Base-by-base conservation (phyloP, 2,113 vertebrate genomes). In the Malurus alboscapulatus region DNA sequence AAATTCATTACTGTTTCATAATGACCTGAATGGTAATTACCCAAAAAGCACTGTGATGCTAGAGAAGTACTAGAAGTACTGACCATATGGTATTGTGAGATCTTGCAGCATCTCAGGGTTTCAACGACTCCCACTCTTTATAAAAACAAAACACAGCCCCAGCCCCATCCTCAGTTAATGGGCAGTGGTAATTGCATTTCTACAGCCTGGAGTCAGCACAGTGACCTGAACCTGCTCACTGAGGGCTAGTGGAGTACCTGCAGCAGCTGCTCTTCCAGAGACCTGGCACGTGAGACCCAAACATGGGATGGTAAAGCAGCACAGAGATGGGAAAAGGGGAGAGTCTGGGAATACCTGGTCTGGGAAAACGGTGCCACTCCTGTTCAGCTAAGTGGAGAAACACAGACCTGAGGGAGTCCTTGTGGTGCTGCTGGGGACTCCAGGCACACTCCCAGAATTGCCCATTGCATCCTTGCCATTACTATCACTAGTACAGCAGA, bases 201-300 rank as follows among this genome's bases (percentile, higher is more conserved):
- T 61, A 1, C 1, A 54, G 34, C 38, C 40, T 71, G 55, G 47
- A 79, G 42, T 53, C 66, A 79, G 67, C 61, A 78, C 26, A 65
- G n/a, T 7, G 15, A 86, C 38, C 38, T 17, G 17, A 66, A 50
- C 18, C 22, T 50, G 26, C 27, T 30, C 47, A 32, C 30, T 42
- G 50, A 53, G 48, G 45, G 30, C 3, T 22, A 27, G 42, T 21
- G 29, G 20, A 34, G 59, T 4, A 53, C 16, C 50, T 66, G 69
- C 47, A 75, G 29, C 5, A 1, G 12, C 44, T 55, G 67, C 51
- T 66, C 8, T 67, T 42, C 34, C 5, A 5, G 77, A 82, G n/a
- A 73, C 18, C 29, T 4, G 2, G 8, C 0, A 0, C 0, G 0
- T 2, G 17, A 47, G 17, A 58, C 38, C 14, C 1, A 1, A 54